Evolutionary conservation across 2,113 vertebrate species (phyloP), one percentile per base, ranked within the genome.

Genomic region (Nesoenas mayeri): DNA sequence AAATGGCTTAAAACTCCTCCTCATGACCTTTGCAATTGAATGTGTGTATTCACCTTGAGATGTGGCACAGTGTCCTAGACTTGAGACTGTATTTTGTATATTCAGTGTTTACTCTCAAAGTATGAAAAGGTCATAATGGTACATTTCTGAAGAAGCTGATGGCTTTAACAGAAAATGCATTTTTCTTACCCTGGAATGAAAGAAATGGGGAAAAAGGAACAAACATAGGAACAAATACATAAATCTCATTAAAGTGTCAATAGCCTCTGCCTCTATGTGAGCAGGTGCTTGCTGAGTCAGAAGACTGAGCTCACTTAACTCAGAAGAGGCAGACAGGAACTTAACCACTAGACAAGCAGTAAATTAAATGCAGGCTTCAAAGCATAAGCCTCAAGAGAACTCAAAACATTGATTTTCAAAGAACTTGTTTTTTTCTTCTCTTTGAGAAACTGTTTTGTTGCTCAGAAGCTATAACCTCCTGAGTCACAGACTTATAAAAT

Each of bases 311-410:
- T 77, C 69, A 81, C 74, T 75, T 91, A 56, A 42, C 48, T 79
- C 51, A 47, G 32, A 91, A 38, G 31, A 91, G 75, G 12, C 22
- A 85, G 75, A 42, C 15, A 91, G 36, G 60, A 95, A 85, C 32
- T 67, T 54, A 72, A 62, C 32, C 34, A 77, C 31, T 14, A 71
- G 42, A 79, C n/a, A 81, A 66, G 75, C 20, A 67, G 88, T 67
- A 93, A 93, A 72, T 85, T 80, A 78, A 95, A 93, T 1, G 3
- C 65, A 78, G 17, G 11, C 85, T 86, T 89, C 81, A 92, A 92
- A 92, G 65, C n/a, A 36, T 48, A 74, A 88, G 13, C 60, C 81
- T 82, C 81, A 64, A 78, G 60, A 82, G 71, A 67, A 89, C 42
- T 62, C 21, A 77, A 82, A 89, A 57, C 74, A 78, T 24, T 21